phyloP scores from a whole-genome alignment of 2,113 vertebrate species.

The Osmerus eperlanus region DNA sequence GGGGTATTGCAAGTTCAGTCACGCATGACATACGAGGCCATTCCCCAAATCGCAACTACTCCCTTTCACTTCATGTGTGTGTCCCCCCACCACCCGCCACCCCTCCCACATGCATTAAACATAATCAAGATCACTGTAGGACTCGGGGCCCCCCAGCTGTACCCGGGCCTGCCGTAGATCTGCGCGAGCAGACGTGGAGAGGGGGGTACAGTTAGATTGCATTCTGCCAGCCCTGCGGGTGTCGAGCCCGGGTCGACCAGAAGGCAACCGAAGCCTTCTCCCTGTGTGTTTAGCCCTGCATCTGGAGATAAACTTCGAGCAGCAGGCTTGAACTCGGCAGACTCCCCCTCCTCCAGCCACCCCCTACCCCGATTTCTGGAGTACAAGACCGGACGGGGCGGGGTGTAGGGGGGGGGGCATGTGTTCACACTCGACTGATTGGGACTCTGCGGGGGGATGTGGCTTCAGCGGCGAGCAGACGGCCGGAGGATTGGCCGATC shows the following conservation, averaged over 20 bases:
- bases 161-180: not conserved
- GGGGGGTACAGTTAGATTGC: not conserved
- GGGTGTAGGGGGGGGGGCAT: too few relatives aligned
- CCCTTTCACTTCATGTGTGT: not conserved
- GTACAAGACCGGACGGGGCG: not conserved
- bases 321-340: not conserved
- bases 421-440: too few relatives aligned
- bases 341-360: not conserved
- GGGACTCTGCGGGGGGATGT: too few relatives aligned
- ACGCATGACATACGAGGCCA: not conserved
- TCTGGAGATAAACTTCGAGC: slow-evolving; percentile 5
- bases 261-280: not conserved
- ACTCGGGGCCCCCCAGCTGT: too few relatives aligned
- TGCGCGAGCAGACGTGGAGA: not conserved
- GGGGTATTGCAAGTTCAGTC: not conserved
- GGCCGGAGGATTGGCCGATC: too few relatives aligned
- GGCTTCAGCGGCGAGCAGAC: too few relatives aligned
- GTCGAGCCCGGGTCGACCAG: not conserved
- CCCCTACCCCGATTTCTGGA: not conserved
- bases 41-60: not conserved
- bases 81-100: not conserved
- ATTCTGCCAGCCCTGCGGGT: slow-evolving; percentile 11
- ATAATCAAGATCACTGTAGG: too few relatives aligned
- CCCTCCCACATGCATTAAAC: too few relatives aligned
- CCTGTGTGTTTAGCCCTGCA: not conserved